Conservation (phyloP, 2,888 invertebrate genomes). For the Podabrus alpinus region DNA sequence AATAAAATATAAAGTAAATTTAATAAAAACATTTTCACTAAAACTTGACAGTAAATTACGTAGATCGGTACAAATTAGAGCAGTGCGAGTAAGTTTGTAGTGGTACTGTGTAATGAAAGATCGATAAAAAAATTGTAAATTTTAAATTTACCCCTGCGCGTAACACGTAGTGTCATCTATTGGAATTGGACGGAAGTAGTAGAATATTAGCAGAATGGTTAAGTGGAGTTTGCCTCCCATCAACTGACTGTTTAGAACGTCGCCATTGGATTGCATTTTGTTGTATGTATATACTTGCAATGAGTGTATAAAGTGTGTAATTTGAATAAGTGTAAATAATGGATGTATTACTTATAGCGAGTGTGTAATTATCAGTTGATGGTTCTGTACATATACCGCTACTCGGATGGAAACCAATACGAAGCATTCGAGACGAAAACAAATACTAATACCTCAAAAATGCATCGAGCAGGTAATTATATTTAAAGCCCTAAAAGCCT, state of each 20-base stretch:
- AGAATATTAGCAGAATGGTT: conserved; percentile 41
- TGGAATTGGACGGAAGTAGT: neutral
- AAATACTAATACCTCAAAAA: conserved; percentile 51
- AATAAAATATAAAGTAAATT: too few relatives aligned
- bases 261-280: conserved; percentile 55
- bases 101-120: neutral
- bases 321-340: conserved; percentile 34
- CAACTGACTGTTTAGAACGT: conserved; percentile 56
- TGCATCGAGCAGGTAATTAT: conserved; percentile 49
- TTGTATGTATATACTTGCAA: conserved; percentile 45
- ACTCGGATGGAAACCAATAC: conserved; percentile 48
- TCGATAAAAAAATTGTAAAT: neutral
- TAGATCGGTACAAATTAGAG: too few relatives aligned
- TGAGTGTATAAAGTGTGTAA: conserved; percentile 46
- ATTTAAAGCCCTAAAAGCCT: conserved; percentile 30
- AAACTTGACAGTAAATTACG: too few relatives aligned
- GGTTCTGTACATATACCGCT: conserved; percentile 31
- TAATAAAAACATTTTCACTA: too few relatives aligned
- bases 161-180: neutral
- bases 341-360: conserved; percentile 27
- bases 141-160: neutral
- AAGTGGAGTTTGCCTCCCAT: conserved; percentile 56
- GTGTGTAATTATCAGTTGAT: conserved; percentile 30
- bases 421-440: conserved; percentile 50
- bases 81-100: neutral